phyloP scores from a whole-genome alignment of 1,140 invertebrate genomes.

The Conopomorpha cramerella region DNA sequence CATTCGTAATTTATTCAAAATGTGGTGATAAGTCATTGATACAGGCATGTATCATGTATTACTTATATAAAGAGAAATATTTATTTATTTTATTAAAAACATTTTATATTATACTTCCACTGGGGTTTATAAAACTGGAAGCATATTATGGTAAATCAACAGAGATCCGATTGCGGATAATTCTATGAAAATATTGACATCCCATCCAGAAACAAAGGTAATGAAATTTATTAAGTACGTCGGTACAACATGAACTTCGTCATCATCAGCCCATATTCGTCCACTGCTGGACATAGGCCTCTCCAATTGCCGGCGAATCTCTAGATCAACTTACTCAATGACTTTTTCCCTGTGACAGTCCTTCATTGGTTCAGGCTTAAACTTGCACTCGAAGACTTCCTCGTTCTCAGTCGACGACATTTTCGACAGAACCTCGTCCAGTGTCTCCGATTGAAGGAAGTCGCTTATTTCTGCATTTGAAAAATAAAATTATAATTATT shows the following conservation, averaged over 20 bases:
- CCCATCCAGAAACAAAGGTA: slow-evolving; percentile 3
- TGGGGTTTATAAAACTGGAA: no score
- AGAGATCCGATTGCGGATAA: no score
- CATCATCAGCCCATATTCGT: no score
- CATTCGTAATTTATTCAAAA: no score
- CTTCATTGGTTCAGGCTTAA: slow-evolving; percentile 62
- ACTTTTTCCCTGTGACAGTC: slow-evolving; percentile 68
- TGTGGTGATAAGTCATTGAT: no score
- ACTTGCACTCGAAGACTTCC: slow-evolving; percentile 28
- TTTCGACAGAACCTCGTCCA: slow-evolving; percentile 69
- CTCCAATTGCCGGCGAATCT: neutral
- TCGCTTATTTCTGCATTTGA: slow-evolving; percentile 69
- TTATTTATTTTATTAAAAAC: no score
- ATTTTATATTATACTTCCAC: no score
- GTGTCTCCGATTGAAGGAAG: slow-evolving; percentile 73
- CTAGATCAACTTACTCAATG: slow-evolving; percentile 45
- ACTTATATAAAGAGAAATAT: no score
- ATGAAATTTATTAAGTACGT: neutral
- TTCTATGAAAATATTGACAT: no score
- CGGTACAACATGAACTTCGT: neutral
- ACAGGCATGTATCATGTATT: no score
- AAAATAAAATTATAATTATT: neutral
- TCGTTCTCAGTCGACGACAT: slow-evolving; percentile 48
- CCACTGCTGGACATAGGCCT: neutral
- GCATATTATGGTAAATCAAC: no score